Evolutionary conservation across 2,797 vertebrate species (phyloP).

Genomic region (Lithobates pipiens): DNA sequence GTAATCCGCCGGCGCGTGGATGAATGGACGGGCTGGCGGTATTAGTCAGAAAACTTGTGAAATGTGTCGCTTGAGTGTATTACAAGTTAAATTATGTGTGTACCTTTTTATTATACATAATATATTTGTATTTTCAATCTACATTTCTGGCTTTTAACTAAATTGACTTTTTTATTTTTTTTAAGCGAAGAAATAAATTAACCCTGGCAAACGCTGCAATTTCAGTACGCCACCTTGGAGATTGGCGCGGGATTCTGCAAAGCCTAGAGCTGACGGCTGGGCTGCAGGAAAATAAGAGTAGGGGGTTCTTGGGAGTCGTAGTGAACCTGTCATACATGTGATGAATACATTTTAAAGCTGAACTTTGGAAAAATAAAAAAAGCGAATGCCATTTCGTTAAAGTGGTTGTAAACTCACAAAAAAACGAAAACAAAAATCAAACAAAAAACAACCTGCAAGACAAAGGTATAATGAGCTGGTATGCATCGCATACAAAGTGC

Average conservation of each 20-base stretch:
- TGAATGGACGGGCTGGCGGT: slow-evolving; percentile 30
- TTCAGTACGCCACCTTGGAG: neutral
- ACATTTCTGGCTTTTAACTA: slow-evolving; percentile 20
- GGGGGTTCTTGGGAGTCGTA: neutral
- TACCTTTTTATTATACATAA: slow-evolving; percentile 11
- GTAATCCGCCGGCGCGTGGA: neutral
- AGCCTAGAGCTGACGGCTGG: neutral
- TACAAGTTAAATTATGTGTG: slow-evolving; percentile 35
- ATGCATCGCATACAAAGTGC: too few relatives aligned
- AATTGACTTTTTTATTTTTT: slow-evolving; percentile 18
- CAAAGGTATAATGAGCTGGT: too few relatives aligned
- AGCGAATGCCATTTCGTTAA: too few relatives aligned
- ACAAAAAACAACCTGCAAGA: too few relatives aligned
- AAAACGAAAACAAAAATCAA: too few relatives aligned
- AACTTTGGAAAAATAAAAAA: too few relatives aligned
- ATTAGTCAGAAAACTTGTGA: neutral
- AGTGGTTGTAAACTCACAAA: too few relatives aligned
- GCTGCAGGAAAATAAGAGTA: neutral
- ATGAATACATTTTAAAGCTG: too few relatives aligned
- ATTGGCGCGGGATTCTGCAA: neutral
- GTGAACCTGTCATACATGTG: too few relatives aligned
- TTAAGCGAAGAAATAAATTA: neutral
- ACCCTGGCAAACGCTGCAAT: neutral
- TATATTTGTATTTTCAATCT: neutral
- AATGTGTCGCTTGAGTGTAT: slow-evolving; percentile 12